phyloP scores from a whole-genome alignment of 2,888 invertebrate species.

The Ophion costatus region DNA sequence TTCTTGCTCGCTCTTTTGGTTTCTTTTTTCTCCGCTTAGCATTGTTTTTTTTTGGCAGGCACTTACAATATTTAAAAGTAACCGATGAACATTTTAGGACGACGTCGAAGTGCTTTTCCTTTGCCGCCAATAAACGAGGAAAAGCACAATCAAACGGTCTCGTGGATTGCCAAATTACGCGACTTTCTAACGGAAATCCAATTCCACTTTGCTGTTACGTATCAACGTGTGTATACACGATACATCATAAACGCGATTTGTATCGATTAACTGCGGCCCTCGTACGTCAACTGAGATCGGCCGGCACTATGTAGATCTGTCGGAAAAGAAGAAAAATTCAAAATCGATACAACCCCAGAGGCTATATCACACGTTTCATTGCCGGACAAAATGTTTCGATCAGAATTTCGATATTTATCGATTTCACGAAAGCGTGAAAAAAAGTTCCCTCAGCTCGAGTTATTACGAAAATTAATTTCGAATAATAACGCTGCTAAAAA shows the following conservation, averaged over 20 bases:
- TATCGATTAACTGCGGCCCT: constrained; percentile 69
- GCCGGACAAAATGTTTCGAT: too few relatives aligned
- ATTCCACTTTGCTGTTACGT: constrained; percentile 27
- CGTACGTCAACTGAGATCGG: constrained; percentile 81
- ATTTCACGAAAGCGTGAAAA: too few relatives aligned
- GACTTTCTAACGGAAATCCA: constrained; percentile 54
- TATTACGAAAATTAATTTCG: constrained; percentile 3
- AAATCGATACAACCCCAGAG: not conserved
- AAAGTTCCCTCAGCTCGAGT: too few relatives aligned
- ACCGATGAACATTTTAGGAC: constrained; percentile 37
- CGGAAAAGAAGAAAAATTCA: constrained; percentile 54
- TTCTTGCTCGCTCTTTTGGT: not conserved
- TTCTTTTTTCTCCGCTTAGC: not conserved
- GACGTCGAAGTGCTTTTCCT: constrained; percentile 34
- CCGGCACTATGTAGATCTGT: constrained; percentile 82
- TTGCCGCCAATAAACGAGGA: constrained; percentile 12
- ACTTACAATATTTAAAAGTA: constrained; percentile 60
- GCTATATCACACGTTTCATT: too few relatives aligned
- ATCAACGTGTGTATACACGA: not conserved
- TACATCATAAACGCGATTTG: constrained; percentile 8
- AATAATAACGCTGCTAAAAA: constrained; percentile 33
- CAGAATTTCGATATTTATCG: too few relatives aligned
- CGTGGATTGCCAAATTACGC: constrained; percentile 43
- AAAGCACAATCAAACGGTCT: constrained; percentile 19
- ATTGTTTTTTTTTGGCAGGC: constrained; percentile 53